These are phyloP conservation scores for Umimayanthus chanpuru DNA, from an alignment of 92 coral and sea anemone genomes.

Conservation along the genomic window DNA sequence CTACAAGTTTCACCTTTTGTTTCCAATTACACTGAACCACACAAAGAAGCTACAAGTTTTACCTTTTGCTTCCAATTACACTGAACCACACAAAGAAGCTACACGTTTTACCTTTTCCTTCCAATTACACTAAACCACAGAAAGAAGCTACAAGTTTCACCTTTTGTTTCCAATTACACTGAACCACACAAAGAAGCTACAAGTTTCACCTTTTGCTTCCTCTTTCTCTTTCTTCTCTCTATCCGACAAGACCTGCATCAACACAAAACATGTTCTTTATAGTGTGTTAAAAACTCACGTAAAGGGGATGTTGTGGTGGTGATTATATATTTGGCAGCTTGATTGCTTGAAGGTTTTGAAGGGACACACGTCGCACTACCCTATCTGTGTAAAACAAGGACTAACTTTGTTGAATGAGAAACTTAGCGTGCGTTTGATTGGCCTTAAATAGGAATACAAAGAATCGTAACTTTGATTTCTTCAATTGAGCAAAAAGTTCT, in stretches of 20 bases:
- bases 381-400: too few species aligned
- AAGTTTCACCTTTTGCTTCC: slow-evolving; percentile 11
- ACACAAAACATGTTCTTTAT: too few species aligned
- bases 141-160: background rate
- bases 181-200: background rate
- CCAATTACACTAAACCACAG: background rate
- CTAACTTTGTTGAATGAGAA: too few species aligned
- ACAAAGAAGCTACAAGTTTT: background rate
- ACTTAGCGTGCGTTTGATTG: too few species aligned
- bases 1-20: background rate
- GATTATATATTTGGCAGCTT: too few species aligned
- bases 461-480: too few species aligned
- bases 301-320: too few species aligned
- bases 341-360: too few species aligned
- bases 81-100: background rate
- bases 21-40: slow-evolving; percentile 14
- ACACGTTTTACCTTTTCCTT: slow-evolving; percentile 9
- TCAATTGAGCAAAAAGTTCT: too few species aligned
- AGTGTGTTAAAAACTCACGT: too few species aligned
- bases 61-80: slow-evolving; percentile 23
- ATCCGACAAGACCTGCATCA: slow-evolving; percentile 28
- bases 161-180: background rate
- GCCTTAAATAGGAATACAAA: too few species aligned
- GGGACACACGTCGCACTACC: too few species aligned
- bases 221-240: slow-evolving; percentile 35